Conservation (phyloP, 2,797 vertebrate species). For the Lithobates pipiens region DNA sequence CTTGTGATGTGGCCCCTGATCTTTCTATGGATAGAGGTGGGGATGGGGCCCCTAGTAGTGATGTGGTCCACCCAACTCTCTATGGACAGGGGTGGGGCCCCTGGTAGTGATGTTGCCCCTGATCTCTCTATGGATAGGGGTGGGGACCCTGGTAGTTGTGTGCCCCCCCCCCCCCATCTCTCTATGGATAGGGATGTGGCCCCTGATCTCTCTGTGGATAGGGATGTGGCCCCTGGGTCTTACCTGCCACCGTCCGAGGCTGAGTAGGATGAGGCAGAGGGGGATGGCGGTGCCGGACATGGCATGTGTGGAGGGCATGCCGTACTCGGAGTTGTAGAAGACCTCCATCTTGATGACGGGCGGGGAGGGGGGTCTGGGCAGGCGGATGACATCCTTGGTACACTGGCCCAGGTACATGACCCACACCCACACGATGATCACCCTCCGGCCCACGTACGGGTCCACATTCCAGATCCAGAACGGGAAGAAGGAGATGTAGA, state of each 20-base stretch:
- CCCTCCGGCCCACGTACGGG: slow-evolving; percentile 83
- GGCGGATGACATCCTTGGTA: slow-evolving; percentile 93
- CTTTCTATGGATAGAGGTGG: too few species aligned
- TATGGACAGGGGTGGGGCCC: too few species aligned
- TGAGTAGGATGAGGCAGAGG: slow-evolving; percentile 86
- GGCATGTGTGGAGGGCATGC: slow-evolving; percentile 98
- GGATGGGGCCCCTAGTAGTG: too few species aligned
- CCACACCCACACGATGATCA: slow-evolving; percentile 93
- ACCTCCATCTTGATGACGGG: slow-evolving; percentile 95
- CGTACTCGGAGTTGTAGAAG: slow-evolving; percentile 98
- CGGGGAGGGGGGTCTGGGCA: slow-evolving; percentile 91
- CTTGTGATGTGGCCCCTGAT: too few species aligned
- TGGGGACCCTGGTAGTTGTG: too few species aligned
- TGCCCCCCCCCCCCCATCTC: too few species aligned
- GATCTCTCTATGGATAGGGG: too few species aligned
- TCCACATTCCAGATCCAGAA: slow-evolving; percentile 95
- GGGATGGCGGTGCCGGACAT: slow-evolving; percentile 98
- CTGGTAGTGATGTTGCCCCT: too few species aligned
- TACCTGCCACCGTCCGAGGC: slow-evolving; percentile 93
- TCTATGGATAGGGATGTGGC: too few species aligned
- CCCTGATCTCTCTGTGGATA: too few species aligned
- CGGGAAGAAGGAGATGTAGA: slow-evolving; percentile 94
- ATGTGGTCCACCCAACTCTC: too few species aligned
- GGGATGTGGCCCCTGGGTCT: background rate
- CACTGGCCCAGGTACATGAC: slow-evolving; percentile 98